Conservation (phyloP, 2,888 invertebrate genomes). For the Protophormia terraenovae region DNA sequence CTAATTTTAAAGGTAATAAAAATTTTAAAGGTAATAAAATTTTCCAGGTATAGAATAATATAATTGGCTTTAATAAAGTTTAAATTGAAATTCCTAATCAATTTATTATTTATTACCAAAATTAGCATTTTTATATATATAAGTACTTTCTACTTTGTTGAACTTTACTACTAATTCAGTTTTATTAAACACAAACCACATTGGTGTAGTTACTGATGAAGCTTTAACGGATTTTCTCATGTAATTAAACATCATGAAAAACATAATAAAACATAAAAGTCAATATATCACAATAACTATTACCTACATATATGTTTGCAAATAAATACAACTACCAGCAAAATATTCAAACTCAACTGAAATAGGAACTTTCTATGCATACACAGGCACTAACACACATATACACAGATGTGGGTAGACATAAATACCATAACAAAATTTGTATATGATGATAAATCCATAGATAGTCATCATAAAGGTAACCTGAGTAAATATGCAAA, state of each 20-base stretch:
- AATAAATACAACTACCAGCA: background rate
- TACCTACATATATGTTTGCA: background rate
- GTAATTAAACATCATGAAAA: slow-evolving; percentile 27
- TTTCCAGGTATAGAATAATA: too few species aligned
- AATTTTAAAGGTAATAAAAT: too few species aligned
- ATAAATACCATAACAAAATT: background rate
- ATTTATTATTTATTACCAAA: background rate
- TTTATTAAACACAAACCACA: background rate
- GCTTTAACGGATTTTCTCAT: background rate
- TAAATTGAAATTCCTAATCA: background rate
- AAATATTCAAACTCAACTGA: background rate
- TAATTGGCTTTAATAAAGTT: background rate
- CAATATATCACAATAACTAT: slow-evolving; percentile 9
- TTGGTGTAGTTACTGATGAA: background rate
- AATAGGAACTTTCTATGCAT: background rate
- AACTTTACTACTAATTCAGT: background rate
- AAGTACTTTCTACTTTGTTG: background rate
- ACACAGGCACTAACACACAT: background rate
- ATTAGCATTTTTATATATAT: background rate
- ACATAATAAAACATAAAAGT: slow-evolving; percentile 13
- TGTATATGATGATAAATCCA: slow-evolving; percentile 18
- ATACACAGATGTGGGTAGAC: background rate
- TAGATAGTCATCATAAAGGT: slow-evolving; percentile 29
- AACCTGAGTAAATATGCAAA: slow-evolving; percentile 17
- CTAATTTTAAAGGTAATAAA: too few species aligned